phyloP scores from a whole-genome alignment of 2,797 vertebrate species.

The Propithecus perrieri region DNA sequence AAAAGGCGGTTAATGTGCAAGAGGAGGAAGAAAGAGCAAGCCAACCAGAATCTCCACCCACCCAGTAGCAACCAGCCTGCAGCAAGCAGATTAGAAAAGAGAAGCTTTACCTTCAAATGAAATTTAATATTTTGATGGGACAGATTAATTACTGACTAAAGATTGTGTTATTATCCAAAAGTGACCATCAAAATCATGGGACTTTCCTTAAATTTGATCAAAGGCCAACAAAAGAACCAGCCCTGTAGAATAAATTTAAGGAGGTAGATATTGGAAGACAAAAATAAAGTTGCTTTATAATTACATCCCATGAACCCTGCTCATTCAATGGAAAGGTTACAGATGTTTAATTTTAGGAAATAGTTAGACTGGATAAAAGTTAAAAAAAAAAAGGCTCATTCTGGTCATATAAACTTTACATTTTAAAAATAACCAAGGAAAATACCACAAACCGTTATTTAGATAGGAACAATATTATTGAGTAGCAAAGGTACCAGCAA shows the following conservation, averaged over 20 bases:
- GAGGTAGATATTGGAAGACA: constrained; percentile 9
- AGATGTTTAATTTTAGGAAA: constrained; percentile 68
- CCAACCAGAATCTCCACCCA: neutral
- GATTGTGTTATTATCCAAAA: constrained; percentile 25
- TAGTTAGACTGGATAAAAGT: constrained; percentile 36
- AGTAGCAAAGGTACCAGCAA: constrained; percentile 41
- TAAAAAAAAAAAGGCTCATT: neutral
- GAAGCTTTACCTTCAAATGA: neutral
- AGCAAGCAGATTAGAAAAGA: neutral
- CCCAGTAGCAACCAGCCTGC: neutral
- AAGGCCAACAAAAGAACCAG: constrained; percentile 34
- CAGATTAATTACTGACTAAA: constrained; percentile 31
- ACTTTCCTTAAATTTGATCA: constrained; percentile 23
- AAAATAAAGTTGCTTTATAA: constrained; percentile 68
- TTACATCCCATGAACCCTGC: constrained; percentile 41
- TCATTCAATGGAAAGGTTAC: constrained; percentile 60
- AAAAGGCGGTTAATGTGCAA: neutral
- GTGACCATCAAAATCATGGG: constrained; percentile 12
- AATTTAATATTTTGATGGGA: constrained; percentile 40
- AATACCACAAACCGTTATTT: constrained; percentile 49
- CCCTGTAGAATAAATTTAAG: constrained; percentile 15
- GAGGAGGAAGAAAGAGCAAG: neutral
- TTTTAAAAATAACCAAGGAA: constrained; percentile 67
- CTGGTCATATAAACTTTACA: neutral
- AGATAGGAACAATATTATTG: neutral